Percentiles rank a stretch among this genome's conserved stretches.
Conservation (phyloP, 2,113 vertebrate species). For the Andinoacara biseriatus region DNA sequence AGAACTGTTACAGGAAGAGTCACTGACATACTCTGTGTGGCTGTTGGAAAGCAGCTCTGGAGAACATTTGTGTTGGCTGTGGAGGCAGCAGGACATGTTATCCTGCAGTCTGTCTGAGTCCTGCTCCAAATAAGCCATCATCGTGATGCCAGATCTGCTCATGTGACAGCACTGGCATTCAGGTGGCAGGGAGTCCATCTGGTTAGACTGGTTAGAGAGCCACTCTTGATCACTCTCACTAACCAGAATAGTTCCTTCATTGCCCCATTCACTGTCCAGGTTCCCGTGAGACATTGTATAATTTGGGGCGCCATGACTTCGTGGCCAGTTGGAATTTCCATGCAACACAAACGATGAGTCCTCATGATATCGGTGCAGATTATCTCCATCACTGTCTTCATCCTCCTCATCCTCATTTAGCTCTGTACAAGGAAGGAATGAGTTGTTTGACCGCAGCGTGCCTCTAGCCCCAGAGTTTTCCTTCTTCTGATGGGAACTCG, state of each 20-base stretch:
- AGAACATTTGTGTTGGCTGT: constrained; percentile 77
- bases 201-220: constrained; percentile 56
- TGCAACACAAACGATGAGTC: constrained; percentile 89
- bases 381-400: constrained; percentile 73
- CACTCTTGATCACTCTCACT: constrained; percentile 70
- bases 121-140: constrained; percentile 78
- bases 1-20: constrained; percentile 94
- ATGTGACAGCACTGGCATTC: constrained; percentile 71
- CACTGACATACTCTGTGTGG: constrained; percentile 85
- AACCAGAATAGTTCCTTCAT: constrained; percentile 75
- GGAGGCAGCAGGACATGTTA: constrained; percentile 77
- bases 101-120: constrained; percentile 77
- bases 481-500: constrained; percentile 65
- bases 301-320: constrained; percentile 56
- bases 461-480: constrained; percentile 62
- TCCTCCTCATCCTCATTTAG: constrained; percentile 82
- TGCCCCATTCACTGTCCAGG: constrained; percentile 60
- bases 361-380: constrained; percentile 78
- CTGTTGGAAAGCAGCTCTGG: constrained; percentile 82
- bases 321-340: constrained; percentile 74
- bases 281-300: background rate
- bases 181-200: constrained; percentile 71
- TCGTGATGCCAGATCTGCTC: constrained; percentile 74
- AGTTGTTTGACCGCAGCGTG: constrained; percentile 81
- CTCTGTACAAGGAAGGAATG: constrained; percentile 84